These are phyloP conservation scores for Avahi laniger DNA, from an alignment of 2,797 vertebrate genomes.

Conservation along the genomic window DNA sequence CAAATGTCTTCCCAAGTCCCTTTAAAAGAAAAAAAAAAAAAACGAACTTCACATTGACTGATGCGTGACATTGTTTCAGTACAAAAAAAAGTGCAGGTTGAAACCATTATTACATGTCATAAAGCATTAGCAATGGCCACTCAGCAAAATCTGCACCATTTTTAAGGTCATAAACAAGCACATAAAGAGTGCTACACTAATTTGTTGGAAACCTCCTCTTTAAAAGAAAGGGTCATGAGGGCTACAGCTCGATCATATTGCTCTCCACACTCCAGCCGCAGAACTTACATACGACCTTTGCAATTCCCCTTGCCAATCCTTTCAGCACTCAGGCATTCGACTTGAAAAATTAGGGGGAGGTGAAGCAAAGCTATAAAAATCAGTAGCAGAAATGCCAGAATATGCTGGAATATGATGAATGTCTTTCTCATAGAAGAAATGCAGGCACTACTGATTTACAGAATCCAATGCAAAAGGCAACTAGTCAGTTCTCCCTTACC, in stretches of 20 bases:
- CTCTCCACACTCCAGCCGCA: background rate
- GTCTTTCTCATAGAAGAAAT: slow-evolving; percentile 27
- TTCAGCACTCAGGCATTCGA: background rate
- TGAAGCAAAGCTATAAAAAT: slow-evolving; percentile 35
- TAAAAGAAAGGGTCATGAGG: background rate
- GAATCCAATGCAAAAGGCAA: background rate
- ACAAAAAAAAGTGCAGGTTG: background rate
- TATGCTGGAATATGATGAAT: background rate
- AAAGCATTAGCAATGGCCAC: slow-evolving; percentile 40
- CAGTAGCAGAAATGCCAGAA: background rate
- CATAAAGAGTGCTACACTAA: background rate
- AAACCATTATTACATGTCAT: slow-evolving; percentile 41
- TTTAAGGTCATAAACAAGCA: slow-evolving; percentile 52
- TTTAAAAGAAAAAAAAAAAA: background rate
- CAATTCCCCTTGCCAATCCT: background rate
- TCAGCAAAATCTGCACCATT: slow-evolving; percentile 34
- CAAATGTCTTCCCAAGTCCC: background rate
- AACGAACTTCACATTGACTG: slow-evolving; percentile 3
- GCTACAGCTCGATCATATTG: background rate
- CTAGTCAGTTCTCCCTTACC: background rate
- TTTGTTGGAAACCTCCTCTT: background rate
- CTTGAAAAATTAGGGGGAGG: background rate
- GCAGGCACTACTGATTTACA: background rate
- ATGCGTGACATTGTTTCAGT: background rate
- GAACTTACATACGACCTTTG: background rate